Evolutionary conservation across 2,113 vertebrate species (phyloP).

Genomic region (Cyanoramphus novaezelandiae): DNA sequence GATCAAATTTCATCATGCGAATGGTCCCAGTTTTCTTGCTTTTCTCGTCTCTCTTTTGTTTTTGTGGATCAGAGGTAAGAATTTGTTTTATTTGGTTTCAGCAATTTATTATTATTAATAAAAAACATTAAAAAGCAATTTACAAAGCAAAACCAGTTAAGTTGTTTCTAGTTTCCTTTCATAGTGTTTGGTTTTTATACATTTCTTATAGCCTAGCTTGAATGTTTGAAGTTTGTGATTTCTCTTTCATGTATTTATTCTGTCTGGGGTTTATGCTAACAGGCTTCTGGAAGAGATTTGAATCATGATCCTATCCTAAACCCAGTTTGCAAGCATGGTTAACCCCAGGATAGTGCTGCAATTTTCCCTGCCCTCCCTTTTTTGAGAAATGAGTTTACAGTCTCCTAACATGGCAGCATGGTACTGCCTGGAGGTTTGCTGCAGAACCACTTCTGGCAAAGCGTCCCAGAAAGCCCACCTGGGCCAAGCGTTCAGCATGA

Average conservation of each 20-base stretch:
- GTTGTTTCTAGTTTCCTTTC: background rate
- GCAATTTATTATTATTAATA: background rate
- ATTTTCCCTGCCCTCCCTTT: background rate
- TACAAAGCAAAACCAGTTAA: background rate
- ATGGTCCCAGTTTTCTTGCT: background rate
- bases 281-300: background rate
- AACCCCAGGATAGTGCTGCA: background rate
- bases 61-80: slow-evolving; percentile 72
- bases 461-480: background rate
- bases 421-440: background rate
- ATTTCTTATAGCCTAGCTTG: background rate
- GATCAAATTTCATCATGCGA: slow-evolving; percentile 66
- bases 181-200: background rate
- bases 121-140: background rate
- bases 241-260: background rate
- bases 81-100: background rate
- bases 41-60: slow-evolving; percentile 28
- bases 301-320: background rate
- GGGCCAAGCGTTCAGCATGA: background rate
- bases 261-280: background rate
- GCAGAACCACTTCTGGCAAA: fast-evolving
- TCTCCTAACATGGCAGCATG: fast-evolving
- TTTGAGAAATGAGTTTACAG: background rate
- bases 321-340: background rate
- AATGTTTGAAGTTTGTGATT: background rate